Base-by-base conservation (phyloP, 1,140 invertebrate species). In the Trichonephila clavata region DNA sequence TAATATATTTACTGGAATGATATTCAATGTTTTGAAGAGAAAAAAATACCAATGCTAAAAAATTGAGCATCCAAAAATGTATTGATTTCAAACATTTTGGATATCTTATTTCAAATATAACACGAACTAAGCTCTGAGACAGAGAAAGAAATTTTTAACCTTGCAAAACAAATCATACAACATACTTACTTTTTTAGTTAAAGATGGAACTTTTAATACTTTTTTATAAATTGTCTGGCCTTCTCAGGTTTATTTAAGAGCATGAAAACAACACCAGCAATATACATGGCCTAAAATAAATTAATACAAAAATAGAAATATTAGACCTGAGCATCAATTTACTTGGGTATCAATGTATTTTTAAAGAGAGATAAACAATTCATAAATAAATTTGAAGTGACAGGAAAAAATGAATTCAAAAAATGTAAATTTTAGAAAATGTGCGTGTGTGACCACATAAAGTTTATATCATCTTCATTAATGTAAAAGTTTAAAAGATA, bases 201-300 rank as follows among this genome's bases (percentile, higher is more conserved):
- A 57, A 13, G 81, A 61, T n/a, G 90, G 83, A 65, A 77, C 90
- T 59, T 92, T 92, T 27, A 86, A 24, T 14, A 86, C 61, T 71
- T 86, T 71, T 43, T 80, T 43, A 77, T 60, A 80, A 93, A 93
- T 6, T 24, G 63, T n/a, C 57, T 61, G 3, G 92, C 83, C 50
- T 93, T 93, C 18, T 93, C 86, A 39, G 92, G 92, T 13, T 93
- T 93, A 59, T 93, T 87, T 10, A 93, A 60, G 16, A 93, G 61
- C 16, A 93, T 21, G n/a, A 93, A 87, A 43, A 80, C 24, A 60
- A 93, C 65, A 60, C 84, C 92, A 61, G 59, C 14, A 21, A 93
- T 27, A 43, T 87, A 93, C 24, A 93, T 20, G 65, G 92, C 92
- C 92, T 93, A 87, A 80, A 93, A 80, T 39, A 59, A 59, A 59